These are phyloP conservation scores for Cydia fagiglandana DNA, from an alignment of 1,140 invertebrate genomes.

Conservation along the genomic window DNA sequence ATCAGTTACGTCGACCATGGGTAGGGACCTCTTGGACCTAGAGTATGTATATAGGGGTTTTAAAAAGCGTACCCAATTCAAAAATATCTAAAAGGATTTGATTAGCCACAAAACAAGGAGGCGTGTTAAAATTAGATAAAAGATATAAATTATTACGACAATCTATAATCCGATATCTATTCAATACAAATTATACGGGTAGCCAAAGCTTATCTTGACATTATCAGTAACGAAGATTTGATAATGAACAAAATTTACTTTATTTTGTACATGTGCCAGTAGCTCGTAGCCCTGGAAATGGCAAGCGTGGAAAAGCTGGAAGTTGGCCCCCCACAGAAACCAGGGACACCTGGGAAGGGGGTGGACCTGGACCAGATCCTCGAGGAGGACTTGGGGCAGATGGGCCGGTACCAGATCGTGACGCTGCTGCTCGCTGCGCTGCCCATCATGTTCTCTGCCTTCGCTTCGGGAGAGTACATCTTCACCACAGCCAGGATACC, in stretches of 20 bases:
- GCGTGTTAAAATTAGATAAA: too few relatives aligned
- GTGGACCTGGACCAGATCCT: constrained; percentile 63
- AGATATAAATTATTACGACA: constrained; percentile 29
- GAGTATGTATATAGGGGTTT: too few relatives aligned
- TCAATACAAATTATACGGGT: not conserved
- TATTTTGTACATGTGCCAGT: not conserved
- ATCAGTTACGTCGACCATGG: too few relatives aligned
- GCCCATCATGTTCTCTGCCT: constrained; percentile 66
- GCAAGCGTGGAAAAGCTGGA: constrained; percentile 39
- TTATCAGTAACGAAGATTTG: constrained; percentile 8
- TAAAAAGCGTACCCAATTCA: too few relatives aligned
- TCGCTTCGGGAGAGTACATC: constrained; percentile 66
- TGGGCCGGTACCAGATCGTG: constrained; percentile 61
- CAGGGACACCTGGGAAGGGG: constrained; percentile 10
- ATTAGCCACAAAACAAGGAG: too few relatives aligned
- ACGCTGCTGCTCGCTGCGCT: constrained; percentile 57
- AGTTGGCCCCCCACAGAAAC: not conserved
- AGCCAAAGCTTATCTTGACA: not conserved
- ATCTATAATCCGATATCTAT: constrained; percentile 15
- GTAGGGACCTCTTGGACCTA: too few relatives aligned
- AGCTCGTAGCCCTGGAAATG: constrained; percentile 31
- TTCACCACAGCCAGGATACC: constrained; percentile 65
- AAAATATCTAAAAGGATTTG: too few relatives aligned
- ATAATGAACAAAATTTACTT: not conserved
- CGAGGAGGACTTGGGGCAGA: constrained; percentile 60